Percentiles rank a stretch among this genome's conserved stretches.
Evolutionary conservation across 2,113 vertebrate species (phyloP).

Genomic region (Gnathonemus echidnorhynchus): DNA sequence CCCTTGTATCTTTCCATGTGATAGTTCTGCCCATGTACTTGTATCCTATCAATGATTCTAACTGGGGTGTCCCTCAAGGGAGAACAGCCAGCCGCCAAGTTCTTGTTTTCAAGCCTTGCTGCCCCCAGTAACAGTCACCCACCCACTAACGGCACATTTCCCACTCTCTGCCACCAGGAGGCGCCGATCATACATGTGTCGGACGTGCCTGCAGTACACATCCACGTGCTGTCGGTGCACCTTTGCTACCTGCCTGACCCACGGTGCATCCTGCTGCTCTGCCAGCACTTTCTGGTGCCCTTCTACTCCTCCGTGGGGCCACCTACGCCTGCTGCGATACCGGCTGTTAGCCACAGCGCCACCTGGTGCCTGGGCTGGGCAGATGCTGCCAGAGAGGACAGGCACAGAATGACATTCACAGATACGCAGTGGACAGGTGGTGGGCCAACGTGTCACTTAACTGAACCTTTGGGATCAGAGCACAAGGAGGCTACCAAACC

Average conservation of each 20-base stretch:
- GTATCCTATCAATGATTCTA: neutral
- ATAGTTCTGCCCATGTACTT: neutral
- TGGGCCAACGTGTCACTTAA: neutral
- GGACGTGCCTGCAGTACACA: conserved; percentile 13
- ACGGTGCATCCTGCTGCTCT: conserved; percentile 61
- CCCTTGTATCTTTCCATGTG: neutral
- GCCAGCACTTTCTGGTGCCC: conserved; percentile 63
- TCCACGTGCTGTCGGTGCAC: conserved; percentile 37
- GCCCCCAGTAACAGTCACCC: neutral
- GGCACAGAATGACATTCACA: neutral
- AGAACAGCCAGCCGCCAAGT: neutral
- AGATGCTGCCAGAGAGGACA: neutral
- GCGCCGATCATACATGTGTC: conserved; percentile 62
- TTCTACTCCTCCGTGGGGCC: conserved; percentile 58
- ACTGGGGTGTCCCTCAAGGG: neutral
- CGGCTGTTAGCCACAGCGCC: conserved; percentile 41
- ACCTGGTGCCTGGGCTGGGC: neutral
- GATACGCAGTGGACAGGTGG: neutral
- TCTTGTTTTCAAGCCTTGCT: neutral
- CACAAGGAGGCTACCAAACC: neutral
- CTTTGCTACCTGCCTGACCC: conserved; percentile 53
- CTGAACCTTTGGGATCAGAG: neutral
- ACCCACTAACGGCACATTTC: neutral
- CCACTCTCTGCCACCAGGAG: conserved; percentile 42
- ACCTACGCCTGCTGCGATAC: conserved; percentile 61